Percentiles rank a stretch among this genome's conserved stretches.
Evolutionary conservation across 2,888 invertebrate genomes (phyloP).

Genomic region (Oscheius sp.): DNA sequence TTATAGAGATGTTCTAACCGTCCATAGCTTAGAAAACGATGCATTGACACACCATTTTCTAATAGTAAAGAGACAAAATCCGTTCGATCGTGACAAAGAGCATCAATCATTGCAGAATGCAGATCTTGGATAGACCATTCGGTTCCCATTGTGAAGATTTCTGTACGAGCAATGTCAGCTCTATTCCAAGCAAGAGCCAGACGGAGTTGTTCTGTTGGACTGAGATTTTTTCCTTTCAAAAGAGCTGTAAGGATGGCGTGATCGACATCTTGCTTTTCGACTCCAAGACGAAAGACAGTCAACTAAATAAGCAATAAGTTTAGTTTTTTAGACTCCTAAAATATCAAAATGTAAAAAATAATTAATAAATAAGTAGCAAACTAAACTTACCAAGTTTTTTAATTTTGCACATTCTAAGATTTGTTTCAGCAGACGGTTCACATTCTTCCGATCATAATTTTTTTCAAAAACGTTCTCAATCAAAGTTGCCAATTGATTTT

Average conservation of each 20-base stretch:
- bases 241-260: slow-evolving; percentile 94
- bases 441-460: slow-evolving; percentile 86
- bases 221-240: slow-evolving; percentile 77
- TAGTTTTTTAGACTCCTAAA: not conserved
- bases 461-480: slow-evolving; percentile 92
- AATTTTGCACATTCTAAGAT: slow-evolving; percentile 89
- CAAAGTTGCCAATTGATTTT: slow-evolving; percentile 87
- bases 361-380: not conserved
- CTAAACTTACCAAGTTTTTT: slow-evolving; percentile 85
- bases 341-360: no score
- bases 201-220: slow-evolving; percentile 79
- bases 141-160: slow-evolving; percentile 71
- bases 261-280: slow-evolving; percentile 89
- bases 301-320: slow-evolving; percentile 76
- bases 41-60: slow-evolving; percentile 97
- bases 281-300: slow-evolving; percentile 89
- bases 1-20: slow-evolving; percentile 91
- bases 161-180: slow-evolving; percentile 93
- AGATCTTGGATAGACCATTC: slow-evolving; percentile 93
- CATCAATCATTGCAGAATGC: slow-evolving; percentile 98
- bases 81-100: slow-evolving; percentile 96
- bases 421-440: slow-evolving; percentile 88
- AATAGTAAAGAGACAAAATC: slow-evolving; percentile 95
- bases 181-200: slow-evolving; percentile 96
- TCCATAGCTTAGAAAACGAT: slow-evolving; percentile 93